A percentile compares a stretch with the other conserved stretches of the same genome.
These are phyloP conservation scores for Drosophila leonis DNA, from an alignment of 2,888 invertebrate genomes.

Conservation along the genomic window DNA sequence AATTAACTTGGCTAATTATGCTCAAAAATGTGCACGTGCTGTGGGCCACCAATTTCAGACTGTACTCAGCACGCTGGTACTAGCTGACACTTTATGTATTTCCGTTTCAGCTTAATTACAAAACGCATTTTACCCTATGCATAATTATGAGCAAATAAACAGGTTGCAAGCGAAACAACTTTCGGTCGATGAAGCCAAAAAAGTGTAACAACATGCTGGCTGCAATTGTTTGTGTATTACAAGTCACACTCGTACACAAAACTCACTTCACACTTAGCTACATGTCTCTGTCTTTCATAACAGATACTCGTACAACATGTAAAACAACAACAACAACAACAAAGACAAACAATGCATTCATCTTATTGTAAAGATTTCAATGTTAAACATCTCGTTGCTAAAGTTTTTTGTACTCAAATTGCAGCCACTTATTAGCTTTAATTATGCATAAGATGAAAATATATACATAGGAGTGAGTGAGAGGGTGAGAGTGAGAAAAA, in stretches of 20 bases:
- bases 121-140: slow-evolving; percentile 55
- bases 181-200: slow-evolving; percentile 69
- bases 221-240: slow-evolving; percentile 52
- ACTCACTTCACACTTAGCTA: neutral
- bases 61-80: slow-evolving; percentile 16
- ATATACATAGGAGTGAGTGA: neutral
- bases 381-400: slow-evolving; percentile 17
- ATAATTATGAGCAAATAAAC: slow-evolving; percentile 63
- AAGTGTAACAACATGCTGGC: slow-evolving; percentile 55
- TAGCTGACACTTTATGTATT: slow-evolving; percentile 24
- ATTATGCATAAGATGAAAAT: slow-evolving; percentile 10
- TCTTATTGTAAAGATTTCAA: slow-evolving; percentile 24
- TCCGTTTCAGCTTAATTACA: slow-evolving; percentile 68
- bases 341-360: slow-evolving; percentile 13
- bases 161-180: slow-evolving; percentile 60
- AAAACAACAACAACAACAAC: slow-evolving; percentile 25
- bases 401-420: slow-evolving; percentile 11
- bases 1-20: slow-evolving; percentile 80
- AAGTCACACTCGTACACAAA: slow-evolving; percentile 27
- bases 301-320: slow-evolving; percentile 20
- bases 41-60: slow-evolving; percentile 36
- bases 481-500: neutral
- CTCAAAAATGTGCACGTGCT: slow-evolving; percentile 68
- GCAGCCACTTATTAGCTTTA: slow-evolving; percentile 20
- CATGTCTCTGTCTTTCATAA: slow-evolving; percentile 57